Evolutionary conservation across 23 tunicate genomes (phyloP), one percentile per base, ranked within the genome.

Genomic region (Trididemnum miniatum): DNA sequence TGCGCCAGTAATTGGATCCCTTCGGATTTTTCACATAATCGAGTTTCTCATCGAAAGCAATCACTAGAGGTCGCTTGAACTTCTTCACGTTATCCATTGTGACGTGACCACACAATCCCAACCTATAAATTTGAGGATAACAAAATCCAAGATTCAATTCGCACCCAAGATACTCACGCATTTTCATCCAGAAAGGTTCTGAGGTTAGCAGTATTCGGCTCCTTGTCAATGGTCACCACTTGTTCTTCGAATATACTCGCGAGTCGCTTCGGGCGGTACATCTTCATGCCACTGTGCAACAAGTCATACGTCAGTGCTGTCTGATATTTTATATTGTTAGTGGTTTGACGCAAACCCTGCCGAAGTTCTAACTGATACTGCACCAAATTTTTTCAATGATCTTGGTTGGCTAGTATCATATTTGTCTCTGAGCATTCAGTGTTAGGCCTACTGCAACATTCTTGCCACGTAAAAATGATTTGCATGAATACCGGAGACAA

Each of bases 1-100:
- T 96, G 62, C 99, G 88, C 94, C 94, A 96, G 91, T 96, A 96
- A 60, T 96, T 88, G 0, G 97, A 90, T 40, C 97, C 97, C 71
- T 96, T 96, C 0, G 79, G 83, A 64, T 96, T 89, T 84, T 87
- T 84, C 22, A 76, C 81, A 59, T 87, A 96, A 80, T 96, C 99
- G 34, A 96, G 82, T n/a, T 85, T 81, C 24, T 66, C 66, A 35
- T 67, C 93, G 69, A 76, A 87, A 76, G 80, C 83, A 36, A 96
- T 86, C 28, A 79, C 85, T 20, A 96, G 65, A 5, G 99, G 99
- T 34, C 62, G 35, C 64, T 84, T 63, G 87, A 96, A 86, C 32
- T 83, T 75, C 0, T 34, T 72, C 0, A 71, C 65, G 81, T 91
- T 96, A 84, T 80, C 90, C 15, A 84, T 34, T 0, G 94, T 91